These are phyloP conservation scores for Hydriomena furcata DNA, from an alignment of 2,888 invertebrate genomes.

Conservation along the genomic window DNA sequence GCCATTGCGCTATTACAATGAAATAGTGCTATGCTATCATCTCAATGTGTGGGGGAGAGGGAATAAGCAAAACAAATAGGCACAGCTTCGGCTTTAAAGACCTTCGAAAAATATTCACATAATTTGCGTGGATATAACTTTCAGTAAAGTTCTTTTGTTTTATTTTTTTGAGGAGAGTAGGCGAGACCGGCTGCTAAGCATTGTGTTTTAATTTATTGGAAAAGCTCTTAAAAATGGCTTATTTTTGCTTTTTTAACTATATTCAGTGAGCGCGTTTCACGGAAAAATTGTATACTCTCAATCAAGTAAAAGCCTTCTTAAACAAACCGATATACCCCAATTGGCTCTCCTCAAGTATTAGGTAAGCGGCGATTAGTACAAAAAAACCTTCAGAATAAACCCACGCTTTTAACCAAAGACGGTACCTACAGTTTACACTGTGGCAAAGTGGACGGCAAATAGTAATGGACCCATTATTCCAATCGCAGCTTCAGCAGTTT, in stretches of 20 bases:
- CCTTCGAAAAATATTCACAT: neutral
- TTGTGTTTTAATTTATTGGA: no score
- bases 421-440: constrained; percentile 9
- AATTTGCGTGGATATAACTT: constrained; percentile 7
- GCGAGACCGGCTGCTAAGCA: no score
- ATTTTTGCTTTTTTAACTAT: no score
- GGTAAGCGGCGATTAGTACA: constrained; percentile 26
- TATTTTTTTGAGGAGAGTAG: no score
- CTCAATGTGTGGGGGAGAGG: constrained; percentile 55
- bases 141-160: no score
- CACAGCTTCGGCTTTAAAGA: constrained; percentile 26
- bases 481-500: constrained; percentile 24
- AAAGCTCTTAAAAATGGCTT: no score
- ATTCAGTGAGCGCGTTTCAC: neutral
- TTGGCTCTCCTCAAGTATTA: constrained; percentile 22
- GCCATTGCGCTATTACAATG: constrained; percentile 72
- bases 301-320: neutral
- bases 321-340: constrained; percentile 6
- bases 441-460: constrained; percentile 31
- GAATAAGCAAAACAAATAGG: constrained; percentile 69
- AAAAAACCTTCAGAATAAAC: constrained; percentile 21
- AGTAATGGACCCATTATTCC: constrained; percentile 34
- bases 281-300: neutral
- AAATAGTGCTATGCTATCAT: constrained; percentile 67
- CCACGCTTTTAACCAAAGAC: constrained; percentile 25